Evolutionary conservation across 2,797 vertebrate genomes (phyloP), one percentile per base, ranked within the genome.

Genomic region (Rhynchonycteris naso): DNA sequence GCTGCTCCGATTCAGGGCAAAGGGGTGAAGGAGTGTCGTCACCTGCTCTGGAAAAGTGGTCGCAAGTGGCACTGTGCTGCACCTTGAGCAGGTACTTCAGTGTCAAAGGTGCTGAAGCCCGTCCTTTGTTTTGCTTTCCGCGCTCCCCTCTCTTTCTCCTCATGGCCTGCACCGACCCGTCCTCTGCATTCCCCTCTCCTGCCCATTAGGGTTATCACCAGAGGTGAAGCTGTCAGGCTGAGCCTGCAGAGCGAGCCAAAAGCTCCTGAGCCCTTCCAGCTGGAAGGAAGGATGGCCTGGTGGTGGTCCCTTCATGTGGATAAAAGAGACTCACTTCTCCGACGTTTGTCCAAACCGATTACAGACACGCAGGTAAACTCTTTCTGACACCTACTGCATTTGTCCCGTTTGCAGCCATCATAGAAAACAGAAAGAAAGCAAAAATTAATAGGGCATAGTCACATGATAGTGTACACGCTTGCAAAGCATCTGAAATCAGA

Each of bases 31-130:
- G 52, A 88, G 81, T 61, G 82, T 95, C 52, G 90, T n/a, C 21
- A 84, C 52, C 63, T 79, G 63, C 97, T 91, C 96, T 56, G 13
- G 84, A 97, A 91, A 75, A 94, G 79, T 82, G 93, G 93, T 0
- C 6, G 33, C 95, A 90, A 88, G 91, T 88, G 95, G 88, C 28
- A 50, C 24, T 56, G 0, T 85, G 52, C 88, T 83, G 47, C 90
- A 96, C 96, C 96, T 97, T 96, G 52, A 94, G 93, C 95, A 95
- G 95, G 96, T 95, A 78, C 94, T 94, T 97, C 97, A 78, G 8
- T 97, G 97, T 97, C 94, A 95, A 84, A 96, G 95, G 82, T 93
- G 96, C 97, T 92, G 97, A 95, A 97, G 69, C 92, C 59, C 71
- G 61, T 94, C 96, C 94, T 97, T 96, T 96, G 76, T 97, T 96